phyloP scores from a whole-genome alignment of 2,888 invertebrate genomes.

The Ornithoptera priamus region DNA sequence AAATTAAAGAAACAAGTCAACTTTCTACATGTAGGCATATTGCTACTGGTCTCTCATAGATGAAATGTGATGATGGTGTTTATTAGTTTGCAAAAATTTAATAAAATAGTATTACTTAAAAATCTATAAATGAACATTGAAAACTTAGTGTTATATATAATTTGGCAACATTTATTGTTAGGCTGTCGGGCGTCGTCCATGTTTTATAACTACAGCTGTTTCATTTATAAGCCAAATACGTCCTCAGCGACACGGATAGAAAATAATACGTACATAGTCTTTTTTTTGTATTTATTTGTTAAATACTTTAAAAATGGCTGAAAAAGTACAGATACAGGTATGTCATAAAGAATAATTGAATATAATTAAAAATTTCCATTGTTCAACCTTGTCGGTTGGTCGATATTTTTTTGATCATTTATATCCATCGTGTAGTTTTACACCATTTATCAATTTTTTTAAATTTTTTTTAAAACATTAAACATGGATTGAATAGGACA shows the following conservation, averaged over 20 bases:
- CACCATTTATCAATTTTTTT: neutral
- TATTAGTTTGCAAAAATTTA: too few species aligned
- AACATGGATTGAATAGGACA: neutral
- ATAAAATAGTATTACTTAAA: too few species aligned
- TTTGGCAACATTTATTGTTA: constrained; percentile 8
- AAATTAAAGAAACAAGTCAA: too few species aligned
- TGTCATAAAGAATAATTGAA: constrained; percentile 27
- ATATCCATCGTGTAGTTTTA: constrained; percentile 28
- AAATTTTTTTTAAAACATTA: neutral
- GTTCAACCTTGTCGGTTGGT: constrained; percentile 61
- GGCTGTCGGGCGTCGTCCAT: constrained; percentile 37
- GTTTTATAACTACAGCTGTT: constrained; percentile 37
- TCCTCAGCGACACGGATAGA: neutral
- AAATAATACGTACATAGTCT: neutral
- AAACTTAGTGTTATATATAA: neutral
- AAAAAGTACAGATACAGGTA: constrained; percentile 62
- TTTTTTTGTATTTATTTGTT: constrained; percentile 16
- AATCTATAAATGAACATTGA: too few species aligned
- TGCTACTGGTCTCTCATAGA: too few species aligned
- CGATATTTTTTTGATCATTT: constrained; percentile 43
- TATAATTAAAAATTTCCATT: constrained; percentile 50
- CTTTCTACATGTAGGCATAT: too few species aligned
- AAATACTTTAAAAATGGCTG: constrained; percentile 50
- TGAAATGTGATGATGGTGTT: too few species aligned
- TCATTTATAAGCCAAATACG: constrained; percentile 17